Evolutionary conservation across 2,888 invertebrate genomes (phyloP).

Genomic region (Steinernema carpocapsae): DNA sequence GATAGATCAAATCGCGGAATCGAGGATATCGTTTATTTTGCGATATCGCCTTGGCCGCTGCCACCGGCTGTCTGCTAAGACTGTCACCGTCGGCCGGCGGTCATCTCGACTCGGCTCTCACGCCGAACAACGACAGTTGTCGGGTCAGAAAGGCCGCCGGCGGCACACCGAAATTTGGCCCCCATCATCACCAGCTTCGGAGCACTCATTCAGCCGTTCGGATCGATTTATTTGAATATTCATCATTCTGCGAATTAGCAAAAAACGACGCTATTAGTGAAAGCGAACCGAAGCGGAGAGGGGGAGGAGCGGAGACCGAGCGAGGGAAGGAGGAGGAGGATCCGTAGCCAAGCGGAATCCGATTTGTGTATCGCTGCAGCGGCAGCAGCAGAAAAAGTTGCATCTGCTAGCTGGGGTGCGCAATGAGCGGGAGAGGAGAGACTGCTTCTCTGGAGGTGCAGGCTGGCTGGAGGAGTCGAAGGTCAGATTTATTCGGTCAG

Average conservation of each 20-base stretch:
- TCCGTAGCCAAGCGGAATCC: background rate
- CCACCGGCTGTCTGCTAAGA: constrained; percentile 10
- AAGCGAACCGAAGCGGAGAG: constrained; percentile 30
- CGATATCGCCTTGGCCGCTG: background rate
- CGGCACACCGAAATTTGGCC: constrained; percentile 11
- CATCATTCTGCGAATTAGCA: constrained; percentile 23
- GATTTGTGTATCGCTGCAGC: background rate
- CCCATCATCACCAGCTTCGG: background rate
- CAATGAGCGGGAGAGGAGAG: background rate
- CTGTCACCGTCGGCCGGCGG: background rate
- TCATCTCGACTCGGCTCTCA: background rate
- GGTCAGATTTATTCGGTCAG: constrained; percentile 27
- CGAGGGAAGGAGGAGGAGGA: too few species aligned
- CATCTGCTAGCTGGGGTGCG: background rate
- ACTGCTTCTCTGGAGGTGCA: background rate
- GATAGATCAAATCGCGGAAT: constrained; percentile 3
- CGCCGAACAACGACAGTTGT: background rate
- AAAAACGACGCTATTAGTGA: constrained; percentile 24
- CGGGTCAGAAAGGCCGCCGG: background rate
- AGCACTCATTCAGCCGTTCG: constrained; percentile 8
- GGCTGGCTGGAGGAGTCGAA: constrained; percentile 11
- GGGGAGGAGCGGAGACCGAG: constrained; percentile 5
- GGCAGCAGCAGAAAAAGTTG: constrained; percentile 25
- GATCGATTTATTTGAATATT: constrained; percentile 19
- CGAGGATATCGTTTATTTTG: constrained; percentile 24